These are phyloP conservation scores for Psettodes erumei DNA, from an alignment of 2,113 vertebrate species.

Conservation along the genomic window DNA sequence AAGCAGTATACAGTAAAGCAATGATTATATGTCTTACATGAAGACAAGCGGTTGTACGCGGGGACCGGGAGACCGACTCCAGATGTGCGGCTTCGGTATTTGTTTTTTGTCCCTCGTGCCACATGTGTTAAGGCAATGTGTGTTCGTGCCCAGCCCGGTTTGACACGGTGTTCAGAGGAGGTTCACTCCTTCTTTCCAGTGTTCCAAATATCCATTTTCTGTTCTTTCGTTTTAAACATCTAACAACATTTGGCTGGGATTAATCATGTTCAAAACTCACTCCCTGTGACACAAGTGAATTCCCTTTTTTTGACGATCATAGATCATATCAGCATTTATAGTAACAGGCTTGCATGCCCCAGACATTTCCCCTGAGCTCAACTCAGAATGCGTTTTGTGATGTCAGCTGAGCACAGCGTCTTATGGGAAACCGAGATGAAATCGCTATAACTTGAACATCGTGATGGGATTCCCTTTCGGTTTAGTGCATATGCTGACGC, in stretches of 20 bases:
- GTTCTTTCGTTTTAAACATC: not conserved
- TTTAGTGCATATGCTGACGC: conserved; percentile 33
- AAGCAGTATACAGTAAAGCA: not conserved
- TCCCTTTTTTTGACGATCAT: too few species aligned
- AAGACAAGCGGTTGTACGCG: not conserved
- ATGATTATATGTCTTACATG: not conserved
- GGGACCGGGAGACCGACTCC: not conserved
- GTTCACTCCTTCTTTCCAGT: not conserved
- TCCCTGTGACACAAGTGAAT: not conserved
- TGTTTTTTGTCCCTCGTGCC: not conserved
- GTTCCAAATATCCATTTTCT: not conserved
- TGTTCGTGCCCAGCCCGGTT: not conserved
- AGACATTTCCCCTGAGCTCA: conserved; percentile 28
- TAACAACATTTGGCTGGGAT: not conserved
- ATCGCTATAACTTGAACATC: conserved; percentile 22
- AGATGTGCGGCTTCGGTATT: not conserved
- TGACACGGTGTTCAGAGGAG: not conserved
- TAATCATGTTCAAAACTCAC: conserved; percentile 16
- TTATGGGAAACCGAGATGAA: conserved; percentile 64
- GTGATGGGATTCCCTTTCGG: conserved; percentile 68
- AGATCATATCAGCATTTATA: conserved; percentile 31
- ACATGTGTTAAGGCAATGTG: not conserved
- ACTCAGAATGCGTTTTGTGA: conserved; percentile 25
- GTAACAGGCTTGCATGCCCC: conserved; percentile 11
- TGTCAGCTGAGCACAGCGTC: conserved; percentile 34